Base-by-base conservation (phyloP, 92 coral and sea anemone genomes). In the Paragorgia papillata region DNA sequence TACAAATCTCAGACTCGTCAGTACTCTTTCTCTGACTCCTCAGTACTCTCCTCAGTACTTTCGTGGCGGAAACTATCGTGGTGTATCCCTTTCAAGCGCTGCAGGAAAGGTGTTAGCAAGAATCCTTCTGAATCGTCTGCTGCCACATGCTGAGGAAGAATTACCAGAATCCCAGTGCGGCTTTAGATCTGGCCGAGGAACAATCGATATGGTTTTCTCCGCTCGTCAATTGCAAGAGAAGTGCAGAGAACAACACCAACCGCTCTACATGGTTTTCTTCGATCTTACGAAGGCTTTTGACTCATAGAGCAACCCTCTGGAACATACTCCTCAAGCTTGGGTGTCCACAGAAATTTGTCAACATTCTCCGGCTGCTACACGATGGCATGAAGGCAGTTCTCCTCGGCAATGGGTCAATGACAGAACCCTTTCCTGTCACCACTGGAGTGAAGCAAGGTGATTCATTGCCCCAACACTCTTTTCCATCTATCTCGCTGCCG, bases 181-280 rank as follows among this genome's bases (percentile, higher is more conserved):
- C 18, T 85, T 81, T 73, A 50, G 86, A 48, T 43, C 77, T 22
- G 7, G 7, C 17, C 9, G 82, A 24, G 64, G 80, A 14, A 80
- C 82, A 2, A 20, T 51, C 2, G 82, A 75, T 57, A 64, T 71
- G 85, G 50, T 73, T 44, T 85, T 79, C 56, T 27, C 85, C 22
- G 33, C 71, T 19, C 30, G 62, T 0, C 80, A 81, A 34, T 62
- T 85, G 0, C 83, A 85, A 54, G 86, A 81, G 79, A 85, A 80
- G 48, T 64, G 79, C 41, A 18, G 76, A 12, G 76, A 84, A 25
- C 84, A 53, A 41, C 33, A 57, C n/a, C 78, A 12, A 30, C 81
- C 60, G 17, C 60, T 73, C 29, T 51, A 19, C 69, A 13, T 80
- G 30, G 73, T 77, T 60, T 80, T 80, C 58, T 4, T 74, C 3